Evolutionary conservation across 23 tunicate species (phyloP).

Genomic region (Halocynthia aurantium): DNA sequence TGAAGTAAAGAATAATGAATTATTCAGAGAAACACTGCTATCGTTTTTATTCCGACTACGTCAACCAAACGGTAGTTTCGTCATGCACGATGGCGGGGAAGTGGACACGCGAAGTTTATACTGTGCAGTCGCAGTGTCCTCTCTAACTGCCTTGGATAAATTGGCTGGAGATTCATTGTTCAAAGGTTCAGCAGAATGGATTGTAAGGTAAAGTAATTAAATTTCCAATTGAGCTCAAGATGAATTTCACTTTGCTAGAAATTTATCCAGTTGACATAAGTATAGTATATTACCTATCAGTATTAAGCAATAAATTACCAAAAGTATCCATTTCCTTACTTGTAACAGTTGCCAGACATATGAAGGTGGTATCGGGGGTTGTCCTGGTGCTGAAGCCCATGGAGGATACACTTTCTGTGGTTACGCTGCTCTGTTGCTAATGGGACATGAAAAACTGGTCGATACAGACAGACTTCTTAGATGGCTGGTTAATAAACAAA

Average conservation of each 20-base stretch:
- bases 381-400: constrained; percentile 91
- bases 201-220: constrained; percentile 50
- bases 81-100: constrained; percentile 93
- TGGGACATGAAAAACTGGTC: constrained; percentile 51
- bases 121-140: constrained; percentile 78
- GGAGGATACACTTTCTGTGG: constrained; percentile 97
- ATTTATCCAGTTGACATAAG: neutral
- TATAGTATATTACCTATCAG: neutral
- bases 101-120: constrained; percentile 84
- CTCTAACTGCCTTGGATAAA: constrained; percentile 50
- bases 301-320: neutral
- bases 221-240: neutral
- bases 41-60: constrained; percentile 61
- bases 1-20: neutral
- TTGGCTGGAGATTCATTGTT: constrained; percentile 34
- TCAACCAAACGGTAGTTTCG: constrained; percentile 75
- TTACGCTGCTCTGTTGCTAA: constrained; percentile 77
- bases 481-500: constrained; percentile 80
- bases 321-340: neutral
- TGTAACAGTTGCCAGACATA: constrained; percentile 75
- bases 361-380: constrained; percentile 91
- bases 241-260: neutral
- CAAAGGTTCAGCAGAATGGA: constrained; percentile 43
- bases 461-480: constrained; percentile 61
- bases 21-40: constrained; percentile 52